Evolutionary conservation across 2,888 invertebrate genomes (phyloP), one percentile per base, ranked within the genome.

Genomic region (Pandemis heparana): DNA sequence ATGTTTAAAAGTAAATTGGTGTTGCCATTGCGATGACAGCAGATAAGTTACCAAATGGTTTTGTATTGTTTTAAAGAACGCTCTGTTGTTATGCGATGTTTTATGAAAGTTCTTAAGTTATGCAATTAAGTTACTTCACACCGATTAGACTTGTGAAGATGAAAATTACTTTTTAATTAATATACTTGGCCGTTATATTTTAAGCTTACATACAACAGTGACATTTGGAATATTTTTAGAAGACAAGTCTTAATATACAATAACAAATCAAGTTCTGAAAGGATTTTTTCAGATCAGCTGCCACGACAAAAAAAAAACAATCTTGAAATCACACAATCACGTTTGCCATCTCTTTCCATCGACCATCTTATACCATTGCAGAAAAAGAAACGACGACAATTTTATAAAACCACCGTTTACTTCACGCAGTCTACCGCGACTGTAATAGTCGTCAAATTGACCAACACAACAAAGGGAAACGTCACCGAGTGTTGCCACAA

Each of bases 401-500:
- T 53, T 12, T 9, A 53, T 7, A 53, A 8, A 18, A 14, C 16
- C 51, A 53, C 18, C 60, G 6, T 9, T 63, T 7, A 46, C n/a
- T 46, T 32, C 32, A 32, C 48, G 48, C 38, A 65, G n/a, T 65
- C 46, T 16, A 38, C 32, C 23, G 38, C 63, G 63, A 14, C 56
- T 12, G 10, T 53, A 68, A 68, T 53, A 67, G 53, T 59, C 62
- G 32, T 56, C 41, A 51, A 46, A 63, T 65, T 62, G 62, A 56
- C 68, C 63, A 41, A 62, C 46, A 46, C 73, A 66, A 76, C 77
- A 78, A 78, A 76, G 73, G 76, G 79, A 78, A 80, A 79, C 78
- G 72, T 68, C 73, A 64, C 46, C 46, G 48, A 63, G 64, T 73
- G 68, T 73, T 73, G 73, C 71, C 77, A 79, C 80, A 78, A 78